Base-by-base conservation (phyloP, 2,113 vertebrate species). In the Aptenodytes forsteri region DNA sequence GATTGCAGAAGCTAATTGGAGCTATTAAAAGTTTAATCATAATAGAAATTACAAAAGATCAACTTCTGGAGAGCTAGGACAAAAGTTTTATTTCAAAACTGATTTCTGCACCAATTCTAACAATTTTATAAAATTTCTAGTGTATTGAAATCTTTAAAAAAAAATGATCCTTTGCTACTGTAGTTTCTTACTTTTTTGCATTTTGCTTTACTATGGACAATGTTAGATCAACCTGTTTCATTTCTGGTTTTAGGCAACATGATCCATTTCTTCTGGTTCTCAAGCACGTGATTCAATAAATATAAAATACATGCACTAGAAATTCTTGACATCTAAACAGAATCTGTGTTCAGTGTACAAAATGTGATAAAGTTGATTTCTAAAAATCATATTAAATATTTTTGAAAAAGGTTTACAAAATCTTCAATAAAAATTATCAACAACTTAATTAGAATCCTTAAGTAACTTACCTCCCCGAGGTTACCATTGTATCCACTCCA, bases 401-500 rank as follows among this genome's bases (percentile, higher is more conserved):
- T 92, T 64, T 26, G 1, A 30, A 50, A 92, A 61, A 77, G 12
- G 6, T 50, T 58, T n/a, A 54, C 13, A 70, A 65, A 77, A 13
- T 25, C 7, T 54, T 71, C 46, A 83, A 40, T n/a, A 61, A 78
- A 47, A 93, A 67, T n/a, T 67, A 78, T 6, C 13, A 65, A 25
- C 9, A 55, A 17, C 12, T 84, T 89, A 13, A 46, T 36, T 32
- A 71, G 46, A 82, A 65, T 58, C 32, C 36, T 49, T 61, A 67
- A 84, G 36, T 49, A 70, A 34, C 36, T 79, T 69, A 79, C 10
- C 65, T 92, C 22, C 8, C 12, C 32, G 64, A 59, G 44, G 20
- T 46, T 54, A 82, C 9, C 27, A 34, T 1, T 0, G 0, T 27
- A 17, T 59, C 34, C 46, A 54, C 40, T 70, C 29, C 26, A 72